phyloP scores from a whole-genome alignment of 2,113 vertebrate species.

The Bufo bufo region DNA sequence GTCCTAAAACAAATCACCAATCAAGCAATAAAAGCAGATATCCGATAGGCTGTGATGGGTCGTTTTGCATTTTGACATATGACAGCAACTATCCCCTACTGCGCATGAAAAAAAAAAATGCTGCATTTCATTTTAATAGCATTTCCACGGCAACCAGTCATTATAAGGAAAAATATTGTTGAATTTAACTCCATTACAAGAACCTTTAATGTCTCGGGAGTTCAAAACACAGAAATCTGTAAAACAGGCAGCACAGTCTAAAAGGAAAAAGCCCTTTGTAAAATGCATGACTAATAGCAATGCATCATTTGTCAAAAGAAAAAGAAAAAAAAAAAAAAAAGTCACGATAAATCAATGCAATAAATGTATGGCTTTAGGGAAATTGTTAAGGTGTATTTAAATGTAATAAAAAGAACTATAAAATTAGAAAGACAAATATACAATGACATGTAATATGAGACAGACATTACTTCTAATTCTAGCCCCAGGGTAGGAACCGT shows the following conservation, averaged over 20 bases:
- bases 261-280: conserved; percentile 62
- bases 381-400: neutral
- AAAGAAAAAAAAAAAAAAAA: neutral
- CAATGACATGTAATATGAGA: neutral
- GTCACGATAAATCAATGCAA: neutral
- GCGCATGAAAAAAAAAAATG: neutral
- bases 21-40: neutral
- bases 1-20: neutral
- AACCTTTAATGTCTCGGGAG: conserved; percentile 72
- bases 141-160: neutral
- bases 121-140: neutral
- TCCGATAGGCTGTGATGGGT: neutral
- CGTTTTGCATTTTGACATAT: neutral
- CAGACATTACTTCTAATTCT: neutral
- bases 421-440: neutral
- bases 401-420: neutral
- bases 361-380: neutral
- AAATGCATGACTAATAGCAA: conserved; percentile 2
- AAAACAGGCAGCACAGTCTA: conserved; percentile 74
- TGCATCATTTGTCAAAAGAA: neutral
- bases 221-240: conserved; percentile 75
- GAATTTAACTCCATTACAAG: conserved; percentile 76
- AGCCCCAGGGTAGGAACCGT: neutral
- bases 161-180: neutral
- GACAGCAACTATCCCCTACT: neutral